These are phyloP conservation scores for Nebria brevicollis DNA, from an alignment of 2,888 invertebrate species.

Conservation along the genomic window DNA sequence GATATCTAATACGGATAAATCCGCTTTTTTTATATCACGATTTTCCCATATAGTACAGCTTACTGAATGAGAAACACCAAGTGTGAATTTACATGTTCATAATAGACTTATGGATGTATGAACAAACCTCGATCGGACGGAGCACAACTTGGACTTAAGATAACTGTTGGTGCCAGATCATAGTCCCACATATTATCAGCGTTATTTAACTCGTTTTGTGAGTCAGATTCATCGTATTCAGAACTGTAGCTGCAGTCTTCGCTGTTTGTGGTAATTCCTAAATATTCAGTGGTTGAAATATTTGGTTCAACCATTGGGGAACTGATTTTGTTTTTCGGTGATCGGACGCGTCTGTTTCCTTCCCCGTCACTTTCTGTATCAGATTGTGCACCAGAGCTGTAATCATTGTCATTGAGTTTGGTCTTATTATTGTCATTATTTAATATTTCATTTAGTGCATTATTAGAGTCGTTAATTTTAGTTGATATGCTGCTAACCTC, in stretches of 20 bases:
- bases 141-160: conserved; percentile 75
- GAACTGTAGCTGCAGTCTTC: conserved; percentile 79
- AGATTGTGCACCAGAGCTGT: conserved; percentile 44
- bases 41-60: conserved; percentile 96
- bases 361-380: conserved; percentile 44
- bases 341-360: conserved; percentile 9
- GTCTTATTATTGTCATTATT: background rate
- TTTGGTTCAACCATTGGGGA: conserved; percentile 65
- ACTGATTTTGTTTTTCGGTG: conserved; percentile 3
- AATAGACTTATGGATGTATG: conserved; percentile 20
- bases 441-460: conserved; percentile 3
- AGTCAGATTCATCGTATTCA: conserved; percentile 61
- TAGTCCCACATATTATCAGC: conserved; percentile 71
- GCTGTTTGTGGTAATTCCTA: conserved; percentile 89
- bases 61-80: conserved; percentile 67
- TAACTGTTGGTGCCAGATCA: conserved; percentile 77
- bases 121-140: conserved; percentile 78
- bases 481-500: conserved; percentile 4
- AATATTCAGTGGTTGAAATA: conserved; percentile 82
- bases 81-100: background rate
- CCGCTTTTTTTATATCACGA: conserved; percentile 89
- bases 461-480: conserved; percentile 23
- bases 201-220: conserved; percentile 59
- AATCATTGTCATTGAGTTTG: conserved; percentile 29
- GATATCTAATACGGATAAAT: conserved; percentile 93